Base-by-base conservation (phyloP, 2,797 vertebrate species). In the Chrosomus eos region DNA sequence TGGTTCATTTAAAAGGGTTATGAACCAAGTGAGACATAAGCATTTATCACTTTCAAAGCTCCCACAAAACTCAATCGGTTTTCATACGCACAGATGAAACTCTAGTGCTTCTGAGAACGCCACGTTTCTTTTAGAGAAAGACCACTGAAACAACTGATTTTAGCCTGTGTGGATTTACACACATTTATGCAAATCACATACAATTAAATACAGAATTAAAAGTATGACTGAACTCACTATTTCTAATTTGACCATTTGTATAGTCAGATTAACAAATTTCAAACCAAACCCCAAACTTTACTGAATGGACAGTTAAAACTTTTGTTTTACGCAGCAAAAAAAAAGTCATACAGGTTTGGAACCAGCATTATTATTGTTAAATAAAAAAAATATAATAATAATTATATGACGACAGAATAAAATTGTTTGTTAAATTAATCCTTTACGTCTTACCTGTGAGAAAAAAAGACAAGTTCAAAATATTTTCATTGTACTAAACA, bases 41-140 rank as follows among this genome's bases (percentile, higher is more conserved):
- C 75, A 80, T 85, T 81, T 85, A 73, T 85, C 70, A 76, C 55
- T 87, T 87, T 85, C 85, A 86, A 85, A 85, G 78, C 62, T 67
- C 60, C 45, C 58, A 81, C 79, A 86, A 80, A 83, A 74, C 40
- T 21, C 58, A 70, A 87, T 80, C 66, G 81, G 80, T 83, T 88
- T 86, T 86, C 48, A 72, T 76, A 85, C 43, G 68, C 64, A 78
- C 68, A 64, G 45, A 74, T 38, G 77, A 85, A 88, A 87, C 86
- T 71, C 68, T 33, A 88, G 83, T 72, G 70, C 64, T 45, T 60
- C 23, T 48, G 66, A 28, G 43, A 77, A 53, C 31, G 53, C 36
- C 70, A 71, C 1, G 36, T 40, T 80, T 85, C 75, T 87, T 80
- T 81, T n/a, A 71, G 48, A 87, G 83, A 79, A 81, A 88, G 74